These are phyloP conservation scores for Papilio demoleus DNA, from an alignment of 2,888 invertebrate species.

Conservation along the genomic window DNA sequence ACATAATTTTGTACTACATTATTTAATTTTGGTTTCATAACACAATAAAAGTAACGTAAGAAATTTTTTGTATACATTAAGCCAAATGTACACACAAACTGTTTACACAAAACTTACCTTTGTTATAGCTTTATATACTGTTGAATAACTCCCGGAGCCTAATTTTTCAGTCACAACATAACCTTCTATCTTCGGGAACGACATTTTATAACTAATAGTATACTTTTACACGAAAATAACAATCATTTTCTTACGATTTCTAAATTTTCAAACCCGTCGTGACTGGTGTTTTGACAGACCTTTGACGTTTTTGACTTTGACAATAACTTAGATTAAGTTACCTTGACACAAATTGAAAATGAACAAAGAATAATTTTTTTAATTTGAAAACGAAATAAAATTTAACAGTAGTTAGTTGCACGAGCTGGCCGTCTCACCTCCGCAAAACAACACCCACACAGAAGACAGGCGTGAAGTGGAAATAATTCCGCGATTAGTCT, in stretches of 20 bases:
- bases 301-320: neutral
- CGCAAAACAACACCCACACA: too few species aligned
- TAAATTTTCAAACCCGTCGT: neutral
- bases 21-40: neutral
- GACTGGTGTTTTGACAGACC: neutral
- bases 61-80: slow-evolving; percentile 27
- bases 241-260: slow-evolving; percentile 39
- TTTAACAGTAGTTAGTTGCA: too few species aligned
- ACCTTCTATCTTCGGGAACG: slow-evolving; percentile 85
- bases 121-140: slow-evolving; percentile 91
- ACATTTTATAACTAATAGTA: slow-evolving; percentile 63
- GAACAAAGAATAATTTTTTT: neutral
- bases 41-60: slow-evolving; percentile 31
- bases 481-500: too few species aligned
- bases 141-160: slow-evolving; percentile 92
- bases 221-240: neutral
- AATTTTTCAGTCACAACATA: slow-evolving; percentile 89
- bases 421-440: too few species aligned
- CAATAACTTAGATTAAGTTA: neutral
- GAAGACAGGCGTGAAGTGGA: too few species aligned
- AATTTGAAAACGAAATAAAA: too few species aligned
- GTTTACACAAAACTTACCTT: slow-evolving; percentile 70
- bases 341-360: neutral
- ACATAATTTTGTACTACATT: too few species aligned
- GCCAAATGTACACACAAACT: slow-evolving; percentile 27